A percentile compares a stretch with the other conserved stretches of the same genome.
phyloP scores from a whole-genome alignment of 2,113 vertebrate genomes.

The Oreochromis aureus region DNA sequence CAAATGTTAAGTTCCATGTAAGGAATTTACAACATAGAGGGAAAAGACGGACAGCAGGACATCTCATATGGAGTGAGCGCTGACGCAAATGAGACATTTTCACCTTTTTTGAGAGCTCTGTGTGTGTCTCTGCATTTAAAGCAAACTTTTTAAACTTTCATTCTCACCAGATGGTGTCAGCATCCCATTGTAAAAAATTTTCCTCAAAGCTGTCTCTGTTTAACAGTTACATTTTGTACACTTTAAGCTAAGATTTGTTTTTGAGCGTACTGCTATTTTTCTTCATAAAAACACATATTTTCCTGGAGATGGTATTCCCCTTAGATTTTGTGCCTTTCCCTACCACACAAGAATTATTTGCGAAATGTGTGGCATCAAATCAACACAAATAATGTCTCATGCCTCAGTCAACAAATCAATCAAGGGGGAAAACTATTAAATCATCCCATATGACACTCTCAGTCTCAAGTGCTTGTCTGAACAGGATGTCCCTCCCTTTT shows the following conservation, averaged over 20 bases:
- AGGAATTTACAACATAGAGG: background rate
- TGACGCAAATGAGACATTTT: slow-evolving; percentile 13
- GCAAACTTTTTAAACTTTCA: background rate
- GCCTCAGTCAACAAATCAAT: background rate
- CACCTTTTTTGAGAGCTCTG: background rate
- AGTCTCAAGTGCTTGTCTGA: background rate
- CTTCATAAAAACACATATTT: background rate
- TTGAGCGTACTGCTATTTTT: background rate
- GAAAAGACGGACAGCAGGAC: background rate
- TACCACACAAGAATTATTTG: background rate
- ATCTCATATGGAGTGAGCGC: background rate
- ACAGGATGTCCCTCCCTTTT: background rate
- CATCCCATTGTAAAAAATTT: background rate
- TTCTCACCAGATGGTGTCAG: slow-evolving; percentile 11
- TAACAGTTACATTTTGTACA: background rate
- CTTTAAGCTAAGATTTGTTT: background rate
- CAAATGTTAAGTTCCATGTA: background rate
- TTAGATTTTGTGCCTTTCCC: background rate
- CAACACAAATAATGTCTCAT: slow-evolving; percentile 11
- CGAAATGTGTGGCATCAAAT: background rate
- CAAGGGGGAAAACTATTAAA: slow-evolving; percentile 5
- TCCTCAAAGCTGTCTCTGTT: too few species aligned
- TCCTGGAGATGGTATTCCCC: background rate
- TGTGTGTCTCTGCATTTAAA: background rate
- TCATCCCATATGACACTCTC: slow-evolving; percentile 8